Conservation (phyloP, 1,140 invertebrate genomes). For the Drosophila neocordata region DNA sequence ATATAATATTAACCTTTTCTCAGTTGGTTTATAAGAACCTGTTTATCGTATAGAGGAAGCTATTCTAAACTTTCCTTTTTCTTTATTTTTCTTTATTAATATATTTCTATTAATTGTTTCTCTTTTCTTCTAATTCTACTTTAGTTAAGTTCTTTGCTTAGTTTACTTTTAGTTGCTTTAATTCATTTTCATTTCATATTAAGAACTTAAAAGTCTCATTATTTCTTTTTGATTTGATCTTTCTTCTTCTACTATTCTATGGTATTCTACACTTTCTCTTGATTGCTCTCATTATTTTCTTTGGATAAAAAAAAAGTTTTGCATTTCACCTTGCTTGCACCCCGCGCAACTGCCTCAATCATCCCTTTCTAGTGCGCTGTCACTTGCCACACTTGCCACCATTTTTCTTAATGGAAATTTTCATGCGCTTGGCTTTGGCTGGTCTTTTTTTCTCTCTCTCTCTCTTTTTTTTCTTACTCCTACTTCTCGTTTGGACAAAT, state of each 20-base stretch:
- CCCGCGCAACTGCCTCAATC: conserved; percentile 31
- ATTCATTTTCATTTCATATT: conserved; percentile 10
- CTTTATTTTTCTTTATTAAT: too few relatives aligned
- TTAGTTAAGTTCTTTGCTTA: too few relatives aligned
- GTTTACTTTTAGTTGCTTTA: neutral
- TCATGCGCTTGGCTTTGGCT: conserved; percentile 65
- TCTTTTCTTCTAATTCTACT: too few relatives aligned
- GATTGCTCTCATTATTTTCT: conserved; percentile 49
- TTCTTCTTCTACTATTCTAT: conserved; percentile 19
- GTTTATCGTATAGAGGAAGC: too few relatives aligned
- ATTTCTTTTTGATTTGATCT: conserved; percentile 50
- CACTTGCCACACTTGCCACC: conserved; percentile 71
- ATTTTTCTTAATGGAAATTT: conserved; percentile 76
- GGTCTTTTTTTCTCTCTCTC: neutral
- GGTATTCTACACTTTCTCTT: conserved; percentile 39
- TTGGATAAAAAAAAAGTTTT: conserved; percentile 40
- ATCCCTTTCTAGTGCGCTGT: conserved; percentile 40
- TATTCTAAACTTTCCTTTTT: too few relatives aligned
- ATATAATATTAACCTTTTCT: too few relatives aligned
- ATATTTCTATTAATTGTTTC: too few relatives aligned
- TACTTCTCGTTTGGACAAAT: conserved; percentile 63
- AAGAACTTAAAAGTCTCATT: conserved; percentile 34
- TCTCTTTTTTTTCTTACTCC: neutral
- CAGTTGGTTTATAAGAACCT: too few relatives aligned
- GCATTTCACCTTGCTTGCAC: conserved; percentile 4